A percentile compares a stretch with the other conserved stretches of the same genome.
Evolutionary conservation across 2,797 vertebrate genomes (phyloP).

Genomic region (Pelodytes ibericus): DNA sequence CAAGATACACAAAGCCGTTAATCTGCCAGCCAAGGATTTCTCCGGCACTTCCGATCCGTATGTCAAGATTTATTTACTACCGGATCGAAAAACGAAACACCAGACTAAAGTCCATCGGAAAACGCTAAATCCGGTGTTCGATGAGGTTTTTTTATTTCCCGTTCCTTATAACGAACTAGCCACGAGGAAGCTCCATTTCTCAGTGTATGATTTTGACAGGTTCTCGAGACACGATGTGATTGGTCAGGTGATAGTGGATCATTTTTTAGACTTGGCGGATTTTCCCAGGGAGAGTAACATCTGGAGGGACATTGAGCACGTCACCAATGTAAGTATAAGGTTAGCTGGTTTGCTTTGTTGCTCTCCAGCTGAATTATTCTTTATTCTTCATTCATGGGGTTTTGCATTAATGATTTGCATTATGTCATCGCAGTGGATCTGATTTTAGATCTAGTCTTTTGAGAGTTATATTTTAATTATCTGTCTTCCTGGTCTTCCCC

Average conservation of each 20-base stretch:
- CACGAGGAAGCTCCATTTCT: constrained; percentile 95
- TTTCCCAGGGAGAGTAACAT: constrained; percentile 96
- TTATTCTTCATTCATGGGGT: too few species aligned
- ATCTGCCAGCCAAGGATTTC: constrained; percentile 97
- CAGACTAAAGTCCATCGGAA: constrained; percentile 99
- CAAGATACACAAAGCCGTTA: constrained; percentile 95
- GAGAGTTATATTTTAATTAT: too few species aligned
- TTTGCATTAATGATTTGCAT: too few species aligned
- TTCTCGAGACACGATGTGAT: constrained; percentile 98
- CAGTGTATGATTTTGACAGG: constrained; percentile 96
- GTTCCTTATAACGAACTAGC: constrained; percentile 94
- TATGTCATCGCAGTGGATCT: too few species aligned
- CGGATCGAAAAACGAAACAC: constrained; percentile 96
- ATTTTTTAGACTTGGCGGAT: constrained; percentile 97
- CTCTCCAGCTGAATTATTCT: too few species aligned
- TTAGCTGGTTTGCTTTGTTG: background rate
- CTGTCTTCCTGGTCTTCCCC: too few species aligned
- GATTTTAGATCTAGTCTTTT: too few species aligned
- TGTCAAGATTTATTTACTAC: constrained; percentile 97
- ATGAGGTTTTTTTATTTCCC: constrained; percentile 97
- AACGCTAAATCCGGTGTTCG: constrained; percentile 95
- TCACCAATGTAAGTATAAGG: constrained; percentile 89
- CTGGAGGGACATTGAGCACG: constrained; percentile 93
- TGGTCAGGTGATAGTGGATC: constrained; percentile 96
- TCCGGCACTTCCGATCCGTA: constrained; percentile 98